phyloP scores from a whole-genome alignment of 2,113 vertebrate species.

The Clarias macrocephalus region DNA sequence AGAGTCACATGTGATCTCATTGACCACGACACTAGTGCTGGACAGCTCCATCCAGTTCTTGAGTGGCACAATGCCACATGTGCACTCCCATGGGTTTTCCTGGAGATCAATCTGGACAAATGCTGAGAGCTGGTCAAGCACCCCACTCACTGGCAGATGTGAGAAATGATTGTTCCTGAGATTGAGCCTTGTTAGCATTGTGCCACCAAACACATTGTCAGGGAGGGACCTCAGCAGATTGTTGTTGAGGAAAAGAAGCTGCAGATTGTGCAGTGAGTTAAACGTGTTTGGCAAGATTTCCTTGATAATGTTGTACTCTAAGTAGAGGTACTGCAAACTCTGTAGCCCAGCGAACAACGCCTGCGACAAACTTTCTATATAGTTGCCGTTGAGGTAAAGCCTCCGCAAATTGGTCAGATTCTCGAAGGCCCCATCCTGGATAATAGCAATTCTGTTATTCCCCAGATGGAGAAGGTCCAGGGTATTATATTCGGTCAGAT shows the following conservation, averaged over 20 bases:
- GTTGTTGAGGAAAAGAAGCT: slow-evolving; percentile 96
- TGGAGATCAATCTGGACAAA: slow-evolving; percentile 98
- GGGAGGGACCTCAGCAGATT: slow-evolving; percentile 90
- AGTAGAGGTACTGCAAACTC: slow-evolving; percentile 94
- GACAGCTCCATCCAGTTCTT: slow-evolving; percentile 96
- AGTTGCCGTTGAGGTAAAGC: slow-evolving; percentile 97
- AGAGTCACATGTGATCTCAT: slow-evolving; percentile 95
- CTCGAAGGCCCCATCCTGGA: slow-evolving; percentile 93
- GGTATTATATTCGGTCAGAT: slow-evolving; percentile 87
- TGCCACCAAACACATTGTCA: slow-evolving; percentile 87
- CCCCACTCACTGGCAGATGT: slow-evolving; percentile 85
- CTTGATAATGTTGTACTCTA: slow-evolving; percentile 98
- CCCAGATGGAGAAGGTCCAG: slow-evolving; percentile 94
- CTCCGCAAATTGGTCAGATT: slow-evolving; percentile 92
- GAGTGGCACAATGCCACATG: slow-evolving; percentile 88
- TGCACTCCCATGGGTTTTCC: slow-evolving; percentile 99
- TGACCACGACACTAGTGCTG: slow-evolving; percentile 89
- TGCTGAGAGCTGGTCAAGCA: slow-evolving; percentile 94
- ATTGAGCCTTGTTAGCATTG: slow-evolving; percentile 92
- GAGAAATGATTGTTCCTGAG: slow-evolving; percentile 97
- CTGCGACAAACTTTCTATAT: slow-evolving; percentile 88
- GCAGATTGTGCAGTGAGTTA: slow-evolving; percentile 87
- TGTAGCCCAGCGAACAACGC: slow-evolving; percentile 89
- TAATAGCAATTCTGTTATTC: slow-evolving; percentile 91
- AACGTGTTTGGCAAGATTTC: slow-evolving; percentile 91